Base-by-base conservation (phyloP, 2,113 vertebrate genomes). In the Ammodytes marinus region DNA sequence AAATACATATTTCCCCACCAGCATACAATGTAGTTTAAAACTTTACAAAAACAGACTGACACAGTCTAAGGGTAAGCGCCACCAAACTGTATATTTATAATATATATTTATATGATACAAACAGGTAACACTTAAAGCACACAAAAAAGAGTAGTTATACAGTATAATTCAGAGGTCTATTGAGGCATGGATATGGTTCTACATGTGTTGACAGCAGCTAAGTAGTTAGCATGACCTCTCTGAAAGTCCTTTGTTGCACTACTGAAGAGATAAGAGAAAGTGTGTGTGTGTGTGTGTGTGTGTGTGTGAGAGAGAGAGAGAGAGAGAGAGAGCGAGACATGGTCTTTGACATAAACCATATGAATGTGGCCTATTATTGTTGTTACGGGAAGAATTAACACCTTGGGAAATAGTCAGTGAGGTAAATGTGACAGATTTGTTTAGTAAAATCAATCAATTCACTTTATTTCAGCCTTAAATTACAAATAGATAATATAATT, bases 191-290 rank as follows among this genome's bases (percentile, higher is more conserved):
- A 52, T 17, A 6, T n/a, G 10, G 17, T 27, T 27, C 27, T 27
- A 52, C 2, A 8, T 59, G 46, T 61, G 49, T 27, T 74, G 37
- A 42, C 39, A 43, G 39, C 46, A 53, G 37, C 8, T 42, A 17
- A 74, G 39, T 64, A 37, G 47, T 63, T 63, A 4, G 3, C 5
- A 47, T 12, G 60, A 55, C 73, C 40, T 75, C n/a, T 47, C 4
- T 46, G 6, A 54, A 49, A 54, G 47, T 63, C 37, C 63, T 67
- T 13, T 58, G 63, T 67, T 58, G 15, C 63, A 58, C 53, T 3
- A 68, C 3, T 50, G 9, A 35, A 14, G 8, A 17, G 55, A 69
- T 77, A 53, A 60, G 17, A 2, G 8, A 7, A 27, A 27, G 27
- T 27, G 27, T 27, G 27, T 27, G 27, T 27, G 27, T 27, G 27